These are phyloP conservation scores for Rhysida immarginata DNA, from an alignment of 1,140 invertebrate genomes.

Conservation along the genomic window DNA sequence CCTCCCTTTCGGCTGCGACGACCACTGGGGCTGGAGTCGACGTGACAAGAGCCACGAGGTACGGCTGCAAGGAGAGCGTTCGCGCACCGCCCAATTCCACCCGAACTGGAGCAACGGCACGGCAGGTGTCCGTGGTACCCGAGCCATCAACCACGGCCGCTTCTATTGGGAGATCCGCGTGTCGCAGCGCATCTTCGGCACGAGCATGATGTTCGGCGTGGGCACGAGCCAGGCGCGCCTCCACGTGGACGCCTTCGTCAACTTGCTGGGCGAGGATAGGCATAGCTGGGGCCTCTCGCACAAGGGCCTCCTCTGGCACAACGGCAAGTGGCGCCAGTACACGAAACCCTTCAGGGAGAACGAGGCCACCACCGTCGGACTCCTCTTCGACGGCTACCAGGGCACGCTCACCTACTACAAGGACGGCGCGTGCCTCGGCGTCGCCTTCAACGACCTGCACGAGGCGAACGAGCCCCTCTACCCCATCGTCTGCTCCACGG, in stretches of 20 bases:
- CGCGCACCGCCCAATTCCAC: constrained; percentile 45
- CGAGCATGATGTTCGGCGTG: constrained; percentile 61
- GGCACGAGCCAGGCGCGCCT: constrained; percentile 44
- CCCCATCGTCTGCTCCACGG: constrained; percentile 53
- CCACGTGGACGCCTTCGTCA: constrained; percentile 47
- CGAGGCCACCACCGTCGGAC: constrained; percentile 44
- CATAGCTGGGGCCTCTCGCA: constrained; percentile 57
- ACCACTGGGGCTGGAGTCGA: constrained; percentile 49
- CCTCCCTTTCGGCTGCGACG: constrained; percentile 36
- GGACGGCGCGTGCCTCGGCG: constrained; percentile 45
- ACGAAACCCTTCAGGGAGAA: constrained; percentile 54
- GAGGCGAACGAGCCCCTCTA: constrained; percentile 39
- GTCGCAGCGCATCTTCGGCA: constrained; percentile 50
- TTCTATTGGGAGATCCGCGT: constrained; percentile 55
- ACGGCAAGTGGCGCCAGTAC: constrained; percentile 41
- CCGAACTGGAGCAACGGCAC: constrained; percentile 61
- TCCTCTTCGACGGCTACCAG: constrained; percentile 46
- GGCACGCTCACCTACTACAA: constrained; percentile 58
- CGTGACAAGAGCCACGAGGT: constrained; percentile 46
- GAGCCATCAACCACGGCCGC: constrained; percentile 42
- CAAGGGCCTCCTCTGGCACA: constrained; percentile 54
- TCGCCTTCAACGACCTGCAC: constrained; percentile 36
- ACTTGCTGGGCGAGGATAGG: constrained; percentile 51
- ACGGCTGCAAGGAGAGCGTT: constrained; percentile 35
- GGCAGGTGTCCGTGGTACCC: constrained; percentile 46